Evolutionary conservation across 2,888 invertebrate genomes (phyloP), one percentile per base, ranked within the genome.

Genomic region (Lasioglossum vierecki): DNA sequence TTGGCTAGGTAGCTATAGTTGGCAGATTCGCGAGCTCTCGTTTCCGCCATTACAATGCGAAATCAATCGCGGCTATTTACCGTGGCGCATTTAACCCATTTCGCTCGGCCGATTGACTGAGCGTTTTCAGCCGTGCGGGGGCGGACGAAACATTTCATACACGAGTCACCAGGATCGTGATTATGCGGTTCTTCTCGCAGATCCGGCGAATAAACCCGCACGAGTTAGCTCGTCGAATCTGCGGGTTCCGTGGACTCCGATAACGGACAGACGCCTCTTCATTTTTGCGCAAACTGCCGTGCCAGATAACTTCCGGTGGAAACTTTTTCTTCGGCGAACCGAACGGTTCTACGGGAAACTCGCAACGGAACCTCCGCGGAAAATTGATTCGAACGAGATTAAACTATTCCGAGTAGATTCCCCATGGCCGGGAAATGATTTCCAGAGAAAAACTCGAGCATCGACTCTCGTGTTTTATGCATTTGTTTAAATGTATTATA

Each of bases 31-130:
- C 77, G 68, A 60, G 30, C 63, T 53, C 39, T 41, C 53, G 74
- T 76, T 77, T 73, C 79, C 73, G 66, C 13, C n/a, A 71, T 75
- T 79, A 82, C 79, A 77, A 71, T 66, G 79, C 76, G 76, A 84
- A 86, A 81, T 81, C 86, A 77, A 76, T 86, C 60, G 79, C 53
- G 76, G 76, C 78, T 84, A 76, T 82, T 82, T 82, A 84, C 76
- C 82, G 72, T 73, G 76, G 72, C 30, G 79, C 76, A 73, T 84
- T 84, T 82, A 75, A 84, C 75, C 79, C 60, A 81, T 81, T 86
- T 84, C 77, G 26, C 66, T 60, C 46, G 79, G 26, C 60, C 70
- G 73, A 79, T 74, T 74, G 79, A 72, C 66, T 63, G 41, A 71
- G 75, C 35, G 76, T 76, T 73, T 66, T 75, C 41, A 30, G 44